A percentile compares a stretch with the other conserved stretches of the same genome.
Conservation (phyloP, 2,797 vertebrate genomes). For the Heteromormyrus szaboi region DNA sequence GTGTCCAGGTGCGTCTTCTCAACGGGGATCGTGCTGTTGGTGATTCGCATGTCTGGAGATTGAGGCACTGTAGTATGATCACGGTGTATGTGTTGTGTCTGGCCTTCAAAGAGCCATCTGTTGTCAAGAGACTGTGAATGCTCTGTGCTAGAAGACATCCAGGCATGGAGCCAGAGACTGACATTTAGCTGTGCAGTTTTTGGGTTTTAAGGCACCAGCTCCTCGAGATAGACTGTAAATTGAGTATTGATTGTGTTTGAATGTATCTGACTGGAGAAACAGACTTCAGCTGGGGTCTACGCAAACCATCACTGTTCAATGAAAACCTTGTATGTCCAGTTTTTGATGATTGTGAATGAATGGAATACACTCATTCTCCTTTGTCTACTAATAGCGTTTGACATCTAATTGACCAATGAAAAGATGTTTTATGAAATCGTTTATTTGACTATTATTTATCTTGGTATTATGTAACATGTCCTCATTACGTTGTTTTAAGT, state of each 20-base stretch:
- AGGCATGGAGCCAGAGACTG: background rate
- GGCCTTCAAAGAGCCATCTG: background rate
- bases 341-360: background rate
- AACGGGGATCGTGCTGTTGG: background rate
- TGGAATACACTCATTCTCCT: background rate
- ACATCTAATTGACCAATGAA: background rate
- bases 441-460: background rate
- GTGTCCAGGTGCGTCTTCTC: conserved; percentile 78
- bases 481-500: background rate
- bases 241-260: background rate
- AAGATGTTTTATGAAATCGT: background rate
- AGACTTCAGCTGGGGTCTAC: background rate
- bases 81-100: background rate
- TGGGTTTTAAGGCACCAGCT: background rate
- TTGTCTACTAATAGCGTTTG: background rate
- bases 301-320: background rate
- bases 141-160: background rate
- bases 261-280: background rate
- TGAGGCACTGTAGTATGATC: background rate
- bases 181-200: background rate
- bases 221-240: background rate
- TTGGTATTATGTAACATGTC: background rate
- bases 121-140: background rate
- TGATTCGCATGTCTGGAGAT: background rate
- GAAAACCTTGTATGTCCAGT: background rate